Percentiles rank a stretch among this genome's conserved stretches.
Conservation (phyloP, 2,888 invertebrate genomes). For the Dryocosmus kuriphilus region DNA sequence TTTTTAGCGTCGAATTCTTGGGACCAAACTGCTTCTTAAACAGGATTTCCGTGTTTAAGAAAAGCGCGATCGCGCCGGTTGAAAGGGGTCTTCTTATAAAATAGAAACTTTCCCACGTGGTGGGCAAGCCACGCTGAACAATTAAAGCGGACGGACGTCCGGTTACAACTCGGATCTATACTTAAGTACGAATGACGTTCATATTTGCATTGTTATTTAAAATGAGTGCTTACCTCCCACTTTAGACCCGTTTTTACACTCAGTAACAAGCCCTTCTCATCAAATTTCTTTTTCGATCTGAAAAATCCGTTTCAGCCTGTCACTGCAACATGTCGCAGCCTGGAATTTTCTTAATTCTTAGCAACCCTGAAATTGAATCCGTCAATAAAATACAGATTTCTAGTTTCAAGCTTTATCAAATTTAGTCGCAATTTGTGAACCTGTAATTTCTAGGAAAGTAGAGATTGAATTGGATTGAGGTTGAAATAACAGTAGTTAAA, state of each 20-base stretch:
- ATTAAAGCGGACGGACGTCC: conserved; percentile 73
- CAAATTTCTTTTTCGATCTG: background rate
- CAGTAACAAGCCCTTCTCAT: background rate
- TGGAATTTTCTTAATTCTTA: background rate
- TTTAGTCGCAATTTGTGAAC: too few relatives aligned
- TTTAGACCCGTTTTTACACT: background rate
- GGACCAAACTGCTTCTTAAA: conserved; percentile 12
- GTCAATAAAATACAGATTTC: background rate
- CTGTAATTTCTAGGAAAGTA: too few relatives aligned
- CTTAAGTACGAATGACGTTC: conserved; percentile 49
- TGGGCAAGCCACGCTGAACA: conserved; percentile 62
- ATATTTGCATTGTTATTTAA: conserved; percentile 56
- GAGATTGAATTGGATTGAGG: too few relatives aligned
- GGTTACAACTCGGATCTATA: conserved; percentile 52
- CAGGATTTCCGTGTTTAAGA: conserved; percentile 14
- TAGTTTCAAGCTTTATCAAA: background rate
- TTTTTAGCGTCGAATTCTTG: conserved; percentile 5
- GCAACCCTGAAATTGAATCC: too few relatives aligned
- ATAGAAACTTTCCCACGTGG: conserved; percentile 71
- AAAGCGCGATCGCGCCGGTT: conserved; percentile 11
- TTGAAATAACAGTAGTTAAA: too few relatives aligned
- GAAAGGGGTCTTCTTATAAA: conserved; percentile 59
- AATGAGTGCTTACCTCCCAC: conserved; percentile 42
- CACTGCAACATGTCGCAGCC: background rate
- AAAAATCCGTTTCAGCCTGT: background rate